Evolutionary conservation across 2,888 invertebrate genomes (phyloP).

Genomic region (Tanytarsus gracilentus): DNA sequence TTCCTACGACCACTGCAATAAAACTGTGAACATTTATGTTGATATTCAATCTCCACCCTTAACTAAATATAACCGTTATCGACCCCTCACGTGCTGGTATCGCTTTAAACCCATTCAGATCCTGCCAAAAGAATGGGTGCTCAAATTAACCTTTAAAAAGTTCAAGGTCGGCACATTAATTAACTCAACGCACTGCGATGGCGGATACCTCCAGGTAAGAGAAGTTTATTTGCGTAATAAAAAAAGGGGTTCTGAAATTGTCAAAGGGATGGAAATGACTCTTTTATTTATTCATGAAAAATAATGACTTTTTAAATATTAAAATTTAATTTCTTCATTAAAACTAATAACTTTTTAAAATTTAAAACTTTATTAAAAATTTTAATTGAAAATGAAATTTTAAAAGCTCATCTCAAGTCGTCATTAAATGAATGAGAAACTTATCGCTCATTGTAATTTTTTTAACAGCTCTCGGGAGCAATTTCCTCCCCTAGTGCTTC

Average conservation of each 20-base stretch:
- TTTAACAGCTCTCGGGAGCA: too few species aligned
- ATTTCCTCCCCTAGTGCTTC: too few species aligned
- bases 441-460: too few species aligned
- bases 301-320: too few species aligned
- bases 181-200: slow-evolving; percentile 80
- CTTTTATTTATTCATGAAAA: not conserved
- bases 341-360: too few species aligned
- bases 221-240: not conserved
- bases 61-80: slow-evolving; percentile 69
- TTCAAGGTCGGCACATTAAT: slow-evolving; percentile 82
- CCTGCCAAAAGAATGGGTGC: slow-evolving; percentile 81
- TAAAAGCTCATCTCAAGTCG: too few species aligned
- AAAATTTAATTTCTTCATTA: too few species aligned
- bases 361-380: too few species aligned
- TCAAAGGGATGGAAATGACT: not conserved
- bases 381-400: too few species aligned
- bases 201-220: slow-evolving; percentile 77
- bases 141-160: slow-evolving; percentile 81
- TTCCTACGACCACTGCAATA: slow-evolving; percentile 82
- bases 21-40: slow-evolving; percentile 88
- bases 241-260: not conserved
- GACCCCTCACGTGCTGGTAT: slow-evolving; percentile 83
- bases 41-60: slow-evolving; percentile 83
- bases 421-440: too few species aligned
- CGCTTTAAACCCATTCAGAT: slow-evolving; percentile 81